A percentile compares a stretch with the other conserved stretches of the same genome.
Evolutionary conservation across 2,888 invertebrate species (phyloP).

Genomic region (Creontiades dilutus): DNA sequence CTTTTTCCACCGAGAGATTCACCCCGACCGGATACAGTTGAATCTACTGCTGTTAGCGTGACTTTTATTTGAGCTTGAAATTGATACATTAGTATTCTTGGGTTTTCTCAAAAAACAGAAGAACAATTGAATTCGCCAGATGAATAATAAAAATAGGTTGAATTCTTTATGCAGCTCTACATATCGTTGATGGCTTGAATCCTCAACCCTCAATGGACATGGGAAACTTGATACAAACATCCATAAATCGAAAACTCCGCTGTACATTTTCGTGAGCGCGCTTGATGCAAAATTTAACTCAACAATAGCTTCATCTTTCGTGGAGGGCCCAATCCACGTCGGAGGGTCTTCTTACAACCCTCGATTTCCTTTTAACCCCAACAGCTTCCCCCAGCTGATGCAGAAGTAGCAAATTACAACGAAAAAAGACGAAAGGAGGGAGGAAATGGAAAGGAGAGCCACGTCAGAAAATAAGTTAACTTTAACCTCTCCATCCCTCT

Average conservation of each 20-base stretch:
- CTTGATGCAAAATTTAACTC: constrained; percentile 10
- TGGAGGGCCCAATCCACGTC: background rate
- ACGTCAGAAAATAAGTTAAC: constrained; percentile 65
- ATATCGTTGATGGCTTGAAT: background rate
- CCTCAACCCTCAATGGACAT: too few species aligned
- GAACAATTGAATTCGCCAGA: too few species aligned
- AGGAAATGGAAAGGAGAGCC: constrained; percentile 44
- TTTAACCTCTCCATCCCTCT: constrained; percentile 51
- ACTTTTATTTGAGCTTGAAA: too few species aligned
- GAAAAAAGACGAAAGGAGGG: background rate
- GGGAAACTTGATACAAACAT: background rate
- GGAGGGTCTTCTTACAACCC: constrained; percentile 34
- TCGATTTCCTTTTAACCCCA: constrained; percentile 29
- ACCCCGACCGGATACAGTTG: too few species aligned
- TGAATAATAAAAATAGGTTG: too few species aligned
- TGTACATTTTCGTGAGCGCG: background rate
- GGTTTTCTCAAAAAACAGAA: too few species aligned
- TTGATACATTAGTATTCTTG: too few species aligned
- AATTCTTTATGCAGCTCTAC: too few species aligned
- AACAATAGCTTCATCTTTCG: constrained; percentile 30
- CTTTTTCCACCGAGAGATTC: too few species aligned
- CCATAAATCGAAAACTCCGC: constrained; percentile 1
- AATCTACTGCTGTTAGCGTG: too few species aligned
- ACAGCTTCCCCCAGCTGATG: constrained; percentile 3
- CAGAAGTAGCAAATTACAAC: constrained; percentile 40